Conservation (phyloP, 2,797 vertebrate species). For the Microctenopoma steveboyesi region DNA sequence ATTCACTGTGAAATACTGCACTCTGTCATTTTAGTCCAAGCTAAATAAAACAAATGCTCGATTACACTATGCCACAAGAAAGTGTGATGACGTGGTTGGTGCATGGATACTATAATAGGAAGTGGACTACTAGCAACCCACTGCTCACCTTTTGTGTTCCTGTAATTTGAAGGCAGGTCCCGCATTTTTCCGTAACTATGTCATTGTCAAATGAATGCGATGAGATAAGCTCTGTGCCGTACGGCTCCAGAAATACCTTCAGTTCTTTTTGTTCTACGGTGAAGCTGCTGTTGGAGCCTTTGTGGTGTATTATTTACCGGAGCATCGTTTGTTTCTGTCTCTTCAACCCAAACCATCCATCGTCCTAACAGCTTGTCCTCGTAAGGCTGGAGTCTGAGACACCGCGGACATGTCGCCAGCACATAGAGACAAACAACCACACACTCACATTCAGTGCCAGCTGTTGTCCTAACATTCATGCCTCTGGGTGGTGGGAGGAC, state of each 20-base stretch:
- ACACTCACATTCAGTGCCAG: too few species aligned
- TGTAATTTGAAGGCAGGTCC: slow-evolving; percentile 34
- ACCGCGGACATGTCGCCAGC: too few species aligned
- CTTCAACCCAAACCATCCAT: too few species aligned
- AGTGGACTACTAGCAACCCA: slow-evolving; percentile 28
- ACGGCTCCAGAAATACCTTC: slow-evolving; percentile 26
- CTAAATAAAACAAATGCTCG: slow-evolving; percentile 53
- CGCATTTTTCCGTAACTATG: slow-evolving; percentile 36
- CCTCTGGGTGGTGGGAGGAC: too few species aligned
- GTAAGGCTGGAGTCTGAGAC: too few species aligned
- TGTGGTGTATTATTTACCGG: neutral
- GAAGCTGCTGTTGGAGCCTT: slow-evolving; percentile 8
- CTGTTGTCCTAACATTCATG: too few species aligned
- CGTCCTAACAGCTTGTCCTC: too few species aligned
- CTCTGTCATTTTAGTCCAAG: slow-evolving; percentile 43
- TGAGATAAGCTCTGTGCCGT: slow-evolving; percentile 43
- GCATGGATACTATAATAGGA: slow-evolving; percentile 59
- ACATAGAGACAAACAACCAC: too few species aligned
- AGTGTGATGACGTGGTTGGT: slow-evolving; percentile 39
- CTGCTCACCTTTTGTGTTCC: slow-evolving; percentile 20
- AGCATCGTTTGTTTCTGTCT: neutral
- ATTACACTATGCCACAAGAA: slow-evolving; percentile 34
- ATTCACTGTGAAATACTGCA: slow-evolving; percentile 49
- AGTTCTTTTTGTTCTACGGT: slow-evolving; percentile 26
- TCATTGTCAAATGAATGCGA: slow-evolving; percentile 34